Base-by-base conservation (phyloP, 1,140 invertebrate genomes). In the Chelonus insularis region DNA sequence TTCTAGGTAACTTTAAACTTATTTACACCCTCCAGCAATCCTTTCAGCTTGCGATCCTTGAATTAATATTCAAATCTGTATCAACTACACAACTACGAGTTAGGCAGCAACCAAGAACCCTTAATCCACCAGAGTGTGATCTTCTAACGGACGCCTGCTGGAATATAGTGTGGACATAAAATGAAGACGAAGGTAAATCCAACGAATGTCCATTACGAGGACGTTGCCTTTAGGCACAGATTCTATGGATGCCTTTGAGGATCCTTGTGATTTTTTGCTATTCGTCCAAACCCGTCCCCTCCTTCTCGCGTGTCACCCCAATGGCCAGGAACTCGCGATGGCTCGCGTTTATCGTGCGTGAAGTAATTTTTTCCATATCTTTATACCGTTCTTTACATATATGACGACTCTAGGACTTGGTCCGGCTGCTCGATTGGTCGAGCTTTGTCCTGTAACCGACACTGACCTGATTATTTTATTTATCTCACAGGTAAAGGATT, bases 31-130 rank as follows among this genome's bases (percentile, higher is more conserved):
- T 20, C 45, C 61, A 62, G 66, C 67, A 60, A 63, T 70, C 69
- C 67, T 56, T 55, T 25, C 25, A 52, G 52, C 56, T 63, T 61
- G 63, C 67, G 67, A 63, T 68, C 65, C 71, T 64, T 62, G 67
- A 76, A 77, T 77, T 77, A 76, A 77, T 76, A 77, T 77, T 77
- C 75, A 76, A 77, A 77, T 77, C 73, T 66, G 69, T 71, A 70
- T 67, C 60, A 71, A 70, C 57, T 47, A 43, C 52, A 60, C 63
- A 54, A 62, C 43, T 23, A 36, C n/a, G 52, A 12, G 39, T 39
- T 39, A 2, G 11, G 37, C 12, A 16, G 16, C 14, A 9, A 16
- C 18, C 16, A 16, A n/a, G 7, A 7, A 2, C 43, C 56, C 45
- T 18, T 59, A 59, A 59, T 59, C 32, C 43, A 45, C 54, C 23